Evolutionary conservation across 2,888 invertebrate genomes (phyloP).

Genomic region (Diachrysia chrysitis): DNA sequence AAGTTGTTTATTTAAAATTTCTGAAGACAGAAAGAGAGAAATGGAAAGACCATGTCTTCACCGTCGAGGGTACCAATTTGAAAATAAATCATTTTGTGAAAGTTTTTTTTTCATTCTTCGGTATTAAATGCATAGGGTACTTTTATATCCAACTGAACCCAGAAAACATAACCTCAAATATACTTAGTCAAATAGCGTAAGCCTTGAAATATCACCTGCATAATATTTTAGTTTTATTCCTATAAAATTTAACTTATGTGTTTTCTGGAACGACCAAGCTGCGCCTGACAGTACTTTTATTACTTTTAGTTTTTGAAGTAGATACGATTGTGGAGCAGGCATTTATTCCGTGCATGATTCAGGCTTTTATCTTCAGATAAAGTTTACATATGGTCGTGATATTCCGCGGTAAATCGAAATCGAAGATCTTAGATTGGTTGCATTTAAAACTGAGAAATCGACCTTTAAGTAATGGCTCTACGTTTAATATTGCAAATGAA

Average conservation of each 20-base stretch:
- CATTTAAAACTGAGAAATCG: background rate
- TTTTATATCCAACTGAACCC: slow-evolving; percentile 8
- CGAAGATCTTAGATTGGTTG: background rate
- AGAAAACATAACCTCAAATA: slow-evolving; percentile 26
- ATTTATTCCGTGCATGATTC: slow-evolving; percentile 45
- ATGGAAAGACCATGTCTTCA: too few relatives aligned
- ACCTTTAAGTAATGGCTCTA: background rate
- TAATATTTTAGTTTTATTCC: slow-evolving; percentile 55
- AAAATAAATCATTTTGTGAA: too few relatives aligned
- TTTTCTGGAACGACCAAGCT: slow-evolving; percentile 46
- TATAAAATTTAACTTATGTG: slow-evolving; percentile 55
- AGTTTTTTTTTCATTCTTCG: too few relatives aligned
- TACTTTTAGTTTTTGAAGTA: slow-evolving; percentile 48
- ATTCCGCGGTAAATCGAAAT: slow-evolving; percentile 9
- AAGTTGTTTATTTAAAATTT: too few relatives aligned
- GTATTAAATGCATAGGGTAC: too few relatives aligned
- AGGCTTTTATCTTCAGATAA: slow-evolving; percentile 25
- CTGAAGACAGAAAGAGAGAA: too few relatives aligned
- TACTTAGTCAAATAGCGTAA: slow-evolving; percentile 38
- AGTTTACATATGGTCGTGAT: slow-evolving; percentile 28
- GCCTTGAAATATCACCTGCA: slow-evolving; percentile 44
- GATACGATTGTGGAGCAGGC: slow-evolving; percentile 33
- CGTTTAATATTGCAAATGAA: background rate
- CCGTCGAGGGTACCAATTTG: too few relatives aligned
- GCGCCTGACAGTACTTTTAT: slow-evolving; percentile 55